Percentiles rank a stretch among this genome's conserved stretches.
Conservation (phyloP, 2,888 invertebrate species). For the Lasioglossum oenotherae region DNA sequence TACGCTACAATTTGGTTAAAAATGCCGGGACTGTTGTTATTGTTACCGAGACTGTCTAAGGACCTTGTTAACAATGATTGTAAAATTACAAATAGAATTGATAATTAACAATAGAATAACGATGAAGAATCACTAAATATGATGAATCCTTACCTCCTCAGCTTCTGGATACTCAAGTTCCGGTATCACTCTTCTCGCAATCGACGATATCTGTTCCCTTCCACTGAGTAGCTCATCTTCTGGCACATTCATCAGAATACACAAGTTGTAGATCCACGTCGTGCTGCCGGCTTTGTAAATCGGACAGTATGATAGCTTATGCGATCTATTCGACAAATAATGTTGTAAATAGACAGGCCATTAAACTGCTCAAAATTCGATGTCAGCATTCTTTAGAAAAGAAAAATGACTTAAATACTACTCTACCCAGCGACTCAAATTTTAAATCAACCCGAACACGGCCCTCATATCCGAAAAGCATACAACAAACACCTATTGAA, state of each 20-base stretch:
- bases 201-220: constrained; percentile 79
- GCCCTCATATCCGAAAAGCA: too few relatives aligned
- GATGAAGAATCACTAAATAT: background rate
- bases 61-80: too few relatives aligned
- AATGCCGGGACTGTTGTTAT: too few relatives aligned
- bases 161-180: constrained; percentile 83
- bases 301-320: constrained; percentile 84
- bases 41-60: too few relatives aligned
- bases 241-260: constrained; percentile 82
- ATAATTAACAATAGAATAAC: background rate
- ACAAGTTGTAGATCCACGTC: constrained; percentile 85
- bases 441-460: too few relatives aligned
- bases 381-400: background rate
- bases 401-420: too few relatives aligned
- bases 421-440: too few relatives aligned
- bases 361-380: constrained; percentile 5
- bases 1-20: too few relatives aligned
- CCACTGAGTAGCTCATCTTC: constrained; percentile 79
- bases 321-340: constrained; percentile 73
- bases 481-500: too few relatives aligned
- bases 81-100: too few relatives aligned
- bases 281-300: constrained; percentile 85
- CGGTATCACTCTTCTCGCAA: constrained; percentile 77
- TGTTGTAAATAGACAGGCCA: background rate
- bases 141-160: constrained; percentile 67